Evolutionary conservation across 2,113 vertebrate genomes (phyloP).

Genomic region (Spea bombifrons): DNA sequence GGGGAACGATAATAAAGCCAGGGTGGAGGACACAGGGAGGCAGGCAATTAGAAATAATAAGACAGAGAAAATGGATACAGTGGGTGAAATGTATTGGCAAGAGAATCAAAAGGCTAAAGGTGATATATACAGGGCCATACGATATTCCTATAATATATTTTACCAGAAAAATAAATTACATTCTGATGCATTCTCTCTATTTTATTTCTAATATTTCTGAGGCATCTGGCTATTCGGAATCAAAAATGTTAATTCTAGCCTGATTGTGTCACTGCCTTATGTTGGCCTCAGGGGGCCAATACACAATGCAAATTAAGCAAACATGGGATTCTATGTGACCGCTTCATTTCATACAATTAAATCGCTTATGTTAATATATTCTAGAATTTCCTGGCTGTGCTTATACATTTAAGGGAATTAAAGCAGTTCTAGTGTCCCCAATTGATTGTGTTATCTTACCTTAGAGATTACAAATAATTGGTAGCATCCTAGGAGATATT

Average conservation of each 20-base stretch:
- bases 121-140: too few species aligned
- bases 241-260: not conserved
- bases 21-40: too few species aligned
- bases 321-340: not conserved
- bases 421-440: not conserved
- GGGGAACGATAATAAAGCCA: too few species aligned
- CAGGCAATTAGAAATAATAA: too few species aligned
- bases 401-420: not conserved
- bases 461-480: not conserved
- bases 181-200: not conserved
- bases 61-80: too few species aligned
- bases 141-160: too few species aligned
- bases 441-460: not conserved
- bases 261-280: not conserved
- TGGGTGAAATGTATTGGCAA: too few species aligned
- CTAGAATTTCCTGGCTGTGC: not conserved
- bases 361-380: constrained; percentile 18
- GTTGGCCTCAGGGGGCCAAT: constrained; percentile 1
- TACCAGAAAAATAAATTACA: not conserved
- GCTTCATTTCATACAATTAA: constrained; percentile 7
- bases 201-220: not conserved
- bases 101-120: too few species aligned
- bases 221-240: not conserved
- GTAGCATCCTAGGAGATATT: not conserved
- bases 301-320: constrained; percentile 8